Evolutionary conservation across 2,888 invertebrate genomes (phyloP).

Genomic region (Tiliacea citrago): DNA sequence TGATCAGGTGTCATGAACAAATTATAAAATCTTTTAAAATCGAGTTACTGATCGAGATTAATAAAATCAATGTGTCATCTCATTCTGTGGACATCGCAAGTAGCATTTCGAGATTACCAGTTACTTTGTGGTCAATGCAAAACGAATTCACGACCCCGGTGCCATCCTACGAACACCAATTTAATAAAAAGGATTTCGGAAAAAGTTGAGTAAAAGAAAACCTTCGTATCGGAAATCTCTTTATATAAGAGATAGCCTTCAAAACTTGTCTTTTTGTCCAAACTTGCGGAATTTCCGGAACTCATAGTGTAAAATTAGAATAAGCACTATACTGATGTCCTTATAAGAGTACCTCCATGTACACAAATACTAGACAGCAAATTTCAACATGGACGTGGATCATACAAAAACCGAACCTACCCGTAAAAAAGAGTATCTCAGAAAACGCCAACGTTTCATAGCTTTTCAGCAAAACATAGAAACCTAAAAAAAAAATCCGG

Average conservation of each 20-base stretch:
- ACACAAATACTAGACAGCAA: background rate
- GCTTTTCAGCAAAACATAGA: slow-evolving; percentile 3
- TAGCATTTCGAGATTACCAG: background rate
- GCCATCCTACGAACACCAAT: background rate
- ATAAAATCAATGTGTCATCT: background rate
- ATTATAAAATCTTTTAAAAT: background rate
- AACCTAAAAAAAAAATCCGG: slow-evolving; percentile 30
- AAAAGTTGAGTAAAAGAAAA: background rate
- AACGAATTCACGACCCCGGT: background rate
- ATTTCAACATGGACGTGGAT: slow-evolving; percentile 11
- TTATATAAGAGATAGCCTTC: background rate
- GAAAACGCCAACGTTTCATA: slow-evolving; percentile 26
- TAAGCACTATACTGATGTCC: background rate
- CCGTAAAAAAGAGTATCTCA: slow-evolving; percentile 23
- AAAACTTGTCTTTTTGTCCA: background rate
- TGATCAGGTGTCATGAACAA: background rate
- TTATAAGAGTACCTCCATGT: background rate
- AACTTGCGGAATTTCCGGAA: background rate
- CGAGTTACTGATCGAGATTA: background rate
- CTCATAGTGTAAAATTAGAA: background rate
- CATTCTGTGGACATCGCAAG: background rate
- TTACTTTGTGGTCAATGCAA: background rate
- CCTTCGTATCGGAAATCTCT: background rate
- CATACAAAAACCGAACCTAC: background rate
- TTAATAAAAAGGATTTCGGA: background rate